Evolutionary conservation across 2,797 vertebrate species (phyloP), one percentile per base, ranked within the genome.

Genomic region (Sebastes diploproa): DNA sequence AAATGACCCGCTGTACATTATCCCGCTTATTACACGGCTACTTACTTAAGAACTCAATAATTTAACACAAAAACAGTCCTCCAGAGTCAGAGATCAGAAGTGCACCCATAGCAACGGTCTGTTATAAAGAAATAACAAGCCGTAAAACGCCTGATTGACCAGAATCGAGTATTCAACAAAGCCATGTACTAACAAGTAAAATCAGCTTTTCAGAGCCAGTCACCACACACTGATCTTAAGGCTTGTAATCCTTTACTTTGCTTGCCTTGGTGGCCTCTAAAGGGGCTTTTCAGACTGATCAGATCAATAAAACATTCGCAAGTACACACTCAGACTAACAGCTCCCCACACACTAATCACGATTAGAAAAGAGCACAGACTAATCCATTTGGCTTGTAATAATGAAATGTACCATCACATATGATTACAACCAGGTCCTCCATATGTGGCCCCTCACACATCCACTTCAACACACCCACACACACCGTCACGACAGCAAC

Each of bases 271-370:
- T 74, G 58, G 74, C 12, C 66, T 86, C 56, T 52, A 64, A 73
- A 36, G 34, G 13, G 36, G 71, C 69, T 87, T 78, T 68, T 54
- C n/a, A 80, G 75, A 78, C 82, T 38, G 65, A 91, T 91, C 88
- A 91, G 65, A 91, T 91, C 88, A 91, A 90, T 91, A 83, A 77
- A 78, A 76, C 67, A 79, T 61, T 29, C 30, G 14, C 60, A 58
- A 72, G 69, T 4, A 79, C 72, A 75, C 80, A 77, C 58, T 29
- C 38, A 79, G 62, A 34, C 52, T 32, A 58, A 75, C 65, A 73
- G 71, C 72, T 76, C 59, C 46, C 63, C 36, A 72, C 52, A 58
- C 54, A 70, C 78, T 75, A 29, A 73, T 83, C 75, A 60, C 29
- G 63, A 83, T 85, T 58, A 67, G 13, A 82, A 72, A 63, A 54